Percentiles rank a stretch among this genome's conserved stretches.
These are phyloP conservation scores for Channa argus DNA, from an alignment of 2,113 vertebrate species.

Conservation along the genomic window DNA sequence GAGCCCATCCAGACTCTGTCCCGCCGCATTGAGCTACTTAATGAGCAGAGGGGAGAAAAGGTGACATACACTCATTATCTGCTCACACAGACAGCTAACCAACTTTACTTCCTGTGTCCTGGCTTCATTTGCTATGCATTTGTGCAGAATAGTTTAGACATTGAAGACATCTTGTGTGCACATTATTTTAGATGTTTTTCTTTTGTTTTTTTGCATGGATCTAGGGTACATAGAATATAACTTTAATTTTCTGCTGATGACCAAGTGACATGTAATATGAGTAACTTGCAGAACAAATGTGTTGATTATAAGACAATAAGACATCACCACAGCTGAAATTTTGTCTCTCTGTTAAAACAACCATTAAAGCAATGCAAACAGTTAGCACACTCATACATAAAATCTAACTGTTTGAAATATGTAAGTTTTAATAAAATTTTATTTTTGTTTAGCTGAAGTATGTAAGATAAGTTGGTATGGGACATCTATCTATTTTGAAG, in stretches of 20 bases:
- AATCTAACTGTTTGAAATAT: no score
- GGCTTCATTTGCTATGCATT: neutral
- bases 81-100: slow-evolving; percentile 18
- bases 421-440: neutral
- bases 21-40: slow-evolving; percentile 90
- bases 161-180: neutral
- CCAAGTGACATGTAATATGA: no score
- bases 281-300: no score
- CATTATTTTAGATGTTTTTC: slow-evolving; percentile 4
- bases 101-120: slow-evolving; percentile 29
- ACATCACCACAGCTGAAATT: no score
- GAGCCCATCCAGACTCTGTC: slow-evolving; percentile 89
- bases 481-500: no score
- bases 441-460: neutral
- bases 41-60: slow-evolving; percentile 95
- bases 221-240: no score
- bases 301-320: no score
- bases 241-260: no score
- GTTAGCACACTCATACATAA: no score
- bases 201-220: no score
- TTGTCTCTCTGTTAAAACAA: no score
- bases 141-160: neutral
- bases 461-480: slow-evolving; percentile 12
- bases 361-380: no score
- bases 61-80: slow-evolving; percentile 75